Evolutionary conservation across 2,113 vertebrate species (phyloP), one percentile per base, ranked within the genome.

Genomic region (Periophthalmus modestus): DNA sequence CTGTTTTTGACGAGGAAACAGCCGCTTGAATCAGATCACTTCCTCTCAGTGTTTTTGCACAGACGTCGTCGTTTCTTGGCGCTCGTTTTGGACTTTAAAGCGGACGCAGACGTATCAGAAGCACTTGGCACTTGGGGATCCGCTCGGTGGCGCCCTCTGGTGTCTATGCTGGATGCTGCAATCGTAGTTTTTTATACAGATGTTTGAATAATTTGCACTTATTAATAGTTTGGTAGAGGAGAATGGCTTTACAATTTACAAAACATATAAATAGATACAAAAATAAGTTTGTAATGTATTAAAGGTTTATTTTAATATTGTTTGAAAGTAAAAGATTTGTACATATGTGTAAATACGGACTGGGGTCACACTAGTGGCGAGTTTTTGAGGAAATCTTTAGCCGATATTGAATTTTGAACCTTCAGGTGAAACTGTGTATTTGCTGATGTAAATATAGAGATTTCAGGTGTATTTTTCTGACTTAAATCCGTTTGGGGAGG

Each of bases 301-400:
- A 91, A 93, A 93, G 93, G 88, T 95, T 95, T 95, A 95, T 96
- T 96, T 96, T 96, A 95, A 93, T 95, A 95, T 95, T 86, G 85
- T 91, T 91, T 92, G 81, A 78, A 79, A 89, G 87, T 79, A 83
- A 91, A 94, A 91, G 85, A 90, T 88, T 91, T 96, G 95, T 96
- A 93, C 90, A 55, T 87, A 91, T 94, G 89, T 92, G 91, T 95
- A 93, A 94, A 93, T 93, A 86, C 91, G 89, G 90, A 88, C 73
- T 85, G 88, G 61, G 77, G 85, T 85, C 85, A 91, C 84, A 86
- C 14, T 24, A 59, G 23, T 7, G 9, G 39, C 39, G 52, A 54
- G 52, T 96, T 96, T 95, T 95, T 95, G 94, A 93, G 90, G 93
- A 93, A 92, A 92, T 82, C 88, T 89, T 89, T 87, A 93, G 86